Conservation (phyloP, 2,797 vertebrate genomes). For the Poeciliopsis gracilis region DNA sequence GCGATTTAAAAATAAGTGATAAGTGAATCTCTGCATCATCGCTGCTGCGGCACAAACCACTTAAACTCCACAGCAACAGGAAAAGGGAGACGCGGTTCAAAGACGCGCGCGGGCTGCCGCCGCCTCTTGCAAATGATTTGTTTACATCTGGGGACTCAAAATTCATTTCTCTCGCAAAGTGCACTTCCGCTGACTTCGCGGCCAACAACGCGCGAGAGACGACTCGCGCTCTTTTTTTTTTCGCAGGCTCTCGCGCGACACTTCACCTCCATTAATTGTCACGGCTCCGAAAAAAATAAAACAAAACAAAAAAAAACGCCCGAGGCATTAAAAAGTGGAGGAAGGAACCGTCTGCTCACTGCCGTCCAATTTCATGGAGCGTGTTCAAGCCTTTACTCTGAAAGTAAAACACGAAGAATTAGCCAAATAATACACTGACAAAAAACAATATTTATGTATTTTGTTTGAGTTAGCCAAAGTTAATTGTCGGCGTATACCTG, state of each 20-base stretch:
- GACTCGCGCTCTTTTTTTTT: neutral
- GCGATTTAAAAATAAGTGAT: neutral
- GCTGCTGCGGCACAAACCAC: neutral
- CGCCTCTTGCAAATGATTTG: neutral
- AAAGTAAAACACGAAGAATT: too few species aligned
- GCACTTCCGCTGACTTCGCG: neutral
- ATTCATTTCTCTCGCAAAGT: neutral
- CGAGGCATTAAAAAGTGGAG: neutral
- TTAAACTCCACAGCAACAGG: neutral
- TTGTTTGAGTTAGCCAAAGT: neutral
- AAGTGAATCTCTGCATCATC: neutral
- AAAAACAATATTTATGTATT: neutral
- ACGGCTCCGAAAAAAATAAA: neutral
- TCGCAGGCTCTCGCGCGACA: neutral
- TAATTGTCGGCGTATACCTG: neutral
- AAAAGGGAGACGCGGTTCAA: neutral
- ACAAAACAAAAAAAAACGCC: too few species aligned
- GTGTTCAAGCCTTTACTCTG: too few species aligned
- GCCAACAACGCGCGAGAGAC: neutral
- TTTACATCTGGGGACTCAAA: neutral
- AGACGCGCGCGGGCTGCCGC: neutral
- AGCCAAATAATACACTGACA: too few species aligned
- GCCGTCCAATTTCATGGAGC: conserved; percentile 2
- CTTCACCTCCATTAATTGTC: neutral
- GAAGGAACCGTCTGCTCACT: conserved; percentile 37